Percentiles rank a stretch among this genome's conserved stretches.
Conservation (phyloP, 1,140 invertebrate genomes). For the Trissolcus basalis region DNA sequence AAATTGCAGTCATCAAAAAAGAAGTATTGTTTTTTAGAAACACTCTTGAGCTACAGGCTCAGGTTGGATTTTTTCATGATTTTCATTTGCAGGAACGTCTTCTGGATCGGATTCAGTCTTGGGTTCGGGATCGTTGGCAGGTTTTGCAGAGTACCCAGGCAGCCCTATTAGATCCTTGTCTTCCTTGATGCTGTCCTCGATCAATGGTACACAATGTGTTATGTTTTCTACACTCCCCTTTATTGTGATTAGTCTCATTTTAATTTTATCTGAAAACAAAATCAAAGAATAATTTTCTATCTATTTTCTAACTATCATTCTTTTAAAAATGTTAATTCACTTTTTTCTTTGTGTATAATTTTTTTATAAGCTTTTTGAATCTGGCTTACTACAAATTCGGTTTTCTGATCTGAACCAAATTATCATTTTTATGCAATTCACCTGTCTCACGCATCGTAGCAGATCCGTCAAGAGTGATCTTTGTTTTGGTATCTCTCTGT, state of each 20-base stretch:
- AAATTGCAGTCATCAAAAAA: too few species aligned
- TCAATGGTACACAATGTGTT: constrained; percentile 77
- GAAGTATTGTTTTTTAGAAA: too few species aligned
- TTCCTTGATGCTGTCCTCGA: constrained; percentile 80
- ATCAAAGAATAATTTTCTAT: too few species aligned
- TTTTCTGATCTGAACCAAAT: too few species aligned
- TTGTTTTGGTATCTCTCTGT: constrained; percentile 79
- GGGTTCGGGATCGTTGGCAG: too few species aligned
- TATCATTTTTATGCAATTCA: not conserved
- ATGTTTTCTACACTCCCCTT: constrained; percentile 80
- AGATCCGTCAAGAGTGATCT: constrained; percentile 75
- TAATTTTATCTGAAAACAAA: constrained; percentile 62
- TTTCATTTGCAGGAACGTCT: too few species aligned
- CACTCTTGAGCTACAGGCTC: too few species aligned
- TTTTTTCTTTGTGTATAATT: not conserved
- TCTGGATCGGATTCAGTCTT: too few species aligned
- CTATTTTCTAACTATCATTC: not conserved
- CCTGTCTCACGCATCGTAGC: constrained; percentile 5
- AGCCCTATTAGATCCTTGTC: constrained; percentile 65
- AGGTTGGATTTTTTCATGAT: too few species aligned
- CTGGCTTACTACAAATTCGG: too few species aligned
- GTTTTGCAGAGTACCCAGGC: too few species aligned
- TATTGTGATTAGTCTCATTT: constrained; percentile 75
- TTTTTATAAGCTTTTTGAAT: too few species aligned
- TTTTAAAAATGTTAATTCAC: not conserved